A percentile compares a stretch with the other conserved stretches of the same genome.
These are phyloP conservation scores for Lochmaea capreae DNA, from an alignment of 2,888 invertebrate genomes.

Conservation along the genomic window DNA sequence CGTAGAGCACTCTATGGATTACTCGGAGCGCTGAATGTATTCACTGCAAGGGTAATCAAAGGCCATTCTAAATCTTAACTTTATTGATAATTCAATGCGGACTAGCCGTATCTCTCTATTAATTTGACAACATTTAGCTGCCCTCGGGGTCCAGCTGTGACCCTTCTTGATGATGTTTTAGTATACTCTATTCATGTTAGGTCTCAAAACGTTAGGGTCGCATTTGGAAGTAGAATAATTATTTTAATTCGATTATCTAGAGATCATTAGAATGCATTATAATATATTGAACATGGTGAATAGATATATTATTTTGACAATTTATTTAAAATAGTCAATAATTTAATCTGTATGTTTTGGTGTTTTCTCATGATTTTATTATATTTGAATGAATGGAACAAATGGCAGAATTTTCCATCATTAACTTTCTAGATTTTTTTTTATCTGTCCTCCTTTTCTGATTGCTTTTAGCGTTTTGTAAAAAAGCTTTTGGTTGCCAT, in stretches of 20 bases:
- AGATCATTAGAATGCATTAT: not conserved
- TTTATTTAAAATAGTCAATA: no score
- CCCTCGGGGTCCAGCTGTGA: slow-evolving; percentile 44
- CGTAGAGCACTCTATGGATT: not conserved
- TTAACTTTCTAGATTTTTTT: no score
- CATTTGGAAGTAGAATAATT: not conserved
- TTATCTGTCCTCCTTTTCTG: no score
- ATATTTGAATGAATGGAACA: no score
- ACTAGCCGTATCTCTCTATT: slow-evolving; percentile 49
- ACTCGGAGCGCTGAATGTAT: not conserved
- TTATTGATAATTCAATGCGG: slow-evolving; percentile 44
- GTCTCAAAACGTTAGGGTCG: not conserved
- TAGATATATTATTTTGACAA: not conserved
- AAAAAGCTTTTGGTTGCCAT: no score
- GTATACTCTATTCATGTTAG: slow-evolving; percentile 17
- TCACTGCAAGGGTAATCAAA: slow-evolving; percentile 27
- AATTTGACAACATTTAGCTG: slow-evolving; percentile 53
- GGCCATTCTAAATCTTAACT: slow-evolving; percentile 38
- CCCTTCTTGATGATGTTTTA: slow-evolving; percentile 47
- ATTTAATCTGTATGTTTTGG: no score
- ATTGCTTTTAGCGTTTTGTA: no score
- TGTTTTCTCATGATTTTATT: no score
- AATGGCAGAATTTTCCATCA: no score
- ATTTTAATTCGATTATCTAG: not conserved
- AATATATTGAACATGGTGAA: not conserved